Evolutionary conservation across 2,797 vertebrate species (phyloP).

Genomic region (Takifugu ocellatus): DNA sequence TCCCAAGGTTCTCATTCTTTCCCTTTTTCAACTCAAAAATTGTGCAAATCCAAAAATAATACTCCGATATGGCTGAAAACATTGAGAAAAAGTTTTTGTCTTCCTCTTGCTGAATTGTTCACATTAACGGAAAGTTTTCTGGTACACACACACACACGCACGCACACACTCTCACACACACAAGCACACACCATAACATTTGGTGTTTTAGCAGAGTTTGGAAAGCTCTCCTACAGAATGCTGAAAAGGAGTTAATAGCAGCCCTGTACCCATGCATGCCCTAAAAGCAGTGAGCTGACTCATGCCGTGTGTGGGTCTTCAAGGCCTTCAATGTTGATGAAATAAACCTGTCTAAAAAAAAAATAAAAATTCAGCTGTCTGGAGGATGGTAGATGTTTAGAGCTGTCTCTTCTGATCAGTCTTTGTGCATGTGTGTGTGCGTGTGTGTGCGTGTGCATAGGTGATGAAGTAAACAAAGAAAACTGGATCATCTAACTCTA

Average conservation of each 20-base stretch:
- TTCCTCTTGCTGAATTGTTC: too few species aligned
- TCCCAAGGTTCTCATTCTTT: too few species aligned
- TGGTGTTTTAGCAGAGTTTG: too few species aligned
- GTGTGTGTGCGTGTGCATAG: background rate
- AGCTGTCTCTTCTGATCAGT: background rate
- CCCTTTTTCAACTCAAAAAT: background rate
- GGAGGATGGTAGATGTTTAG: constrained; percentile 13
- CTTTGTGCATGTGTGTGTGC: too few species aligned
- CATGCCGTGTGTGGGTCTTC: constrained; percentile 36
- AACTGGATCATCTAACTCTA: too few species aligned
- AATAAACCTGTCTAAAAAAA: constrained; percentile 42
- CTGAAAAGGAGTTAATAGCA: background rate
- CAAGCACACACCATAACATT: background rate
- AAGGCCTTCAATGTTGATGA: constrained; percentile 38
- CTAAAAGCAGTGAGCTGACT: constrained; percentile 34
- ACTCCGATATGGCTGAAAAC: background rate
- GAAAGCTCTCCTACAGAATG: background rate
- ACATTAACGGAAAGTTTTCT: too few species aligned
- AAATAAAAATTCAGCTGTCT: background rate
- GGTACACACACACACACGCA: background rate
- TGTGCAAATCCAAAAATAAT: background rate
- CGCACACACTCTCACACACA: too few species aligned
- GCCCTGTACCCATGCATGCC: too few species aligned
- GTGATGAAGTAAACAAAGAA: too few species aligned
- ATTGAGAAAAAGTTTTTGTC: background rate